phyloP scores from a whole-genome alignment of 2,888 invertebrate genomes.

The Spodoptera littoralis region DNA sequence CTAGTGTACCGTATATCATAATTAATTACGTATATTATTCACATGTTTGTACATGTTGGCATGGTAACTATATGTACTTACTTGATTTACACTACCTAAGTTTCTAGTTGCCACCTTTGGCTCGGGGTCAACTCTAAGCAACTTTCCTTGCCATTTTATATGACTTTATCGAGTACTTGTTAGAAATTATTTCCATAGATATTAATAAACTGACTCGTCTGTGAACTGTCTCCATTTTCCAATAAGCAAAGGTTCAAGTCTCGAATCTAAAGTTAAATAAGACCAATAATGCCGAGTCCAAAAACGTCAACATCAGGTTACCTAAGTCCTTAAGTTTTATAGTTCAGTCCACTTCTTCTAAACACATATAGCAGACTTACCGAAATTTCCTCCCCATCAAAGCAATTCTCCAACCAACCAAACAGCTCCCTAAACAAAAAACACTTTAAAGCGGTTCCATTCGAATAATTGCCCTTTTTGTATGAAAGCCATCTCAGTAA shows the following conservation, averaged over 20 bases:
- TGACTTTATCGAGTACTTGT: slow-evolving; percentile 15
- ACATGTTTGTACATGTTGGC: too few species aligned
- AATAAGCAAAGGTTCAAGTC: too few species aligned
- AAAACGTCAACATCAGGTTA: neutral
- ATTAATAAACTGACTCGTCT: too few species aligned
- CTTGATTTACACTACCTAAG: slow-evolving; percentile 28
- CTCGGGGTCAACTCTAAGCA: slow-evolving; percentile 25
- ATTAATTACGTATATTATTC: too few species aligned
- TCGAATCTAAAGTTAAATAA: too few species aligned
- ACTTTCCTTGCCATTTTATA: slow-evolving; percentile 24
- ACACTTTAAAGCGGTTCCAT: slow-evolving; percentile 39
- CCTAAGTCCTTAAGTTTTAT: too few species aligned
- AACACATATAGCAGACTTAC: too few species aligned
- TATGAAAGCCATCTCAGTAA: slow-evolving; percentile 55
- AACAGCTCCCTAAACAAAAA: slow-evolving; percentile 11
- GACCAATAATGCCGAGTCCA: neutral
- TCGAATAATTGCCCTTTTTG: slow-evolving; percentile 56
- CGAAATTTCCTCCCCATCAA: neutral
- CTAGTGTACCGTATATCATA: too few species aligned
- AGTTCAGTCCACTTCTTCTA: too few species aligned
- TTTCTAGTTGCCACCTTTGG: slow-evolving; percentile 34
- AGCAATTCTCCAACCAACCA: neutral
- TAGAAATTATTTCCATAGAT: slow-evolving; percentile 15
- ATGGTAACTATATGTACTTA: too few species aligned
- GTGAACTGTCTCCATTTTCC: too few species aligned